A percentile compares a stretch with the other conserved stretches of the same genome.
Conservation (phyloP, 2,888 invertebrate species). For the Dorcus parallelipipedus region DNA sequence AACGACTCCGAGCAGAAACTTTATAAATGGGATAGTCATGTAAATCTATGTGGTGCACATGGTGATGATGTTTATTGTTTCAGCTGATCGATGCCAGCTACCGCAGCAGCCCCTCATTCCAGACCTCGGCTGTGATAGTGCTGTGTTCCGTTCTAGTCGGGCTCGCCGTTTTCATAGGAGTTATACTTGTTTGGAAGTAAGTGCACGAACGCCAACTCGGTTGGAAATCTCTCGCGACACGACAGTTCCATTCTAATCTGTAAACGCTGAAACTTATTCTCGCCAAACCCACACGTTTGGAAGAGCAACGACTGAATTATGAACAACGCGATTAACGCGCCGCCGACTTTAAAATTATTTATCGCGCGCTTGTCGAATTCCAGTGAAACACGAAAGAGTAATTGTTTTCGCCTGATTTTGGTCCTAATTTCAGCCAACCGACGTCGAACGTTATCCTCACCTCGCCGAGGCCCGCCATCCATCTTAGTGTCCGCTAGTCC, state of each 20-base stretch:
- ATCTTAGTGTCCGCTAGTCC: conserved; percentile 22
- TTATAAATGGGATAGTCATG: conserved; percentile 2
- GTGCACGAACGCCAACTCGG: conserved; percentile 44
- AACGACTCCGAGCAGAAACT: neutral
- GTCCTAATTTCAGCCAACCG: neutral
- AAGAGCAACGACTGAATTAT: too few relatives aligned
- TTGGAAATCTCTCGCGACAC: neutral
- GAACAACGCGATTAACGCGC: too few relatives aligned
- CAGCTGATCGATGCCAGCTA: conserved; percentile 88
- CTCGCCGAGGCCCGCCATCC: conserved; percentile 3
- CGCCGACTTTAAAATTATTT: too few relatives aligned
- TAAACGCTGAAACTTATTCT: neutral
- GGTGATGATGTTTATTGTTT: conserved; percentile 46
- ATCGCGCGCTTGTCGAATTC: too few relatives aligned
- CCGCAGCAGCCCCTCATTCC: conserved; percentile 79
- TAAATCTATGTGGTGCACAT: conserved; percentile 2
- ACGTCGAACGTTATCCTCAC: neutral
- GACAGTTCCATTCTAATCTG: neutral
- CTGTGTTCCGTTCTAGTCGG: conserved; percentile 76
- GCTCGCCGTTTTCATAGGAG: conserved; percentile 74
- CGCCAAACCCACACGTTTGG: neutral
- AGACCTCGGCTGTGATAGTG: conserved; percentile 81
- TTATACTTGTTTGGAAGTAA: conserved; percentile 86
- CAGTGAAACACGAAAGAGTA: too few relatives aligned
- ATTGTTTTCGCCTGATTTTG: too few relatives aligned